Evolutionary conservation across 2,113 vertebrate genomes (phyloP), one percentile per base, ranked within the genome.

Genomic region (Phocoena sinus): DNA sequence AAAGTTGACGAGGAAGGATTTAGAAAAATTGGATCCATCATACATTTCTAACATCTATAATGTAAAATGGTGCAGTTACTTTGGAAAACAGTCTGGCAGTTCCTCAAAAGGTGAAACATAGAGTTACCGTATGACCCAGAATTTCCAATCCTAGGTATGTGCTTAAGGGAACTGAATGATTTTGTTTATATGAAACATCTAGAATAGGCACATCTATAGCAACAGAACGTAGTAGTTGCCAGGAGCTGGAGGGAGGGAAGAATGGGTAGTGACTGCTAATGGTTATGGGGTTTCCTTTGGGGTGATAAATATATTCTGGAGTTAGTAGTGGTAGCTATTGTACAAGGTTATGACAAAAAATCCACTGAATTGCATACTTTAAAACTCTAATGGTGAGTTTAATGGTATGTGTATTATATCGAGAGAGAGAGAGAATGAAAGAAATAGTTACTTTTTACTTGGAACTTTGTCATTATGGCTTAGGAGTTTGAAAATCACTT

Each of bases 71-170:
- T 92, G 4, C 10, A 82, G 18, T 23, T 65, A 47, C 28, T 84
- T 91, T 91, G 31, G 65, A 93, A 94, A 89, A 79, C 18, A 89
- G 38, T 62, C 20, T 93, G 94, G 63, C 15, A 89, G 68, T 83
- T 90, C 68, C 50, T 91, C 81, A 91, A 91, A 90, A 79, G 38
- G 31, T 93, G 50, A 83, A 91, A 76, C 25, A 89, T 31, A 79
- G 11, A 70, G 36, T 89, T 76, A 44, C 25, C 50, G 62, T 60
- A 21, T 63, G 65, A 93, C 10, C 25, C 33, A 94, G 33, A 63
- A 92, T 80, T 93, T 83, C 21, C 28, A 95, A 3, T 60, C 65
- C 17, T 82, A 77, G 11, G 74, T 87, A 53, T 31, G 65, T 28
- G 68, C 18, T 79, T 53, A 67, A 82, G 47, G 84, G 68, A 90